Base-by-base conservation (phyloP, 2,113 vertebrate genomes). In the Panurus biarmicus region DNA sequence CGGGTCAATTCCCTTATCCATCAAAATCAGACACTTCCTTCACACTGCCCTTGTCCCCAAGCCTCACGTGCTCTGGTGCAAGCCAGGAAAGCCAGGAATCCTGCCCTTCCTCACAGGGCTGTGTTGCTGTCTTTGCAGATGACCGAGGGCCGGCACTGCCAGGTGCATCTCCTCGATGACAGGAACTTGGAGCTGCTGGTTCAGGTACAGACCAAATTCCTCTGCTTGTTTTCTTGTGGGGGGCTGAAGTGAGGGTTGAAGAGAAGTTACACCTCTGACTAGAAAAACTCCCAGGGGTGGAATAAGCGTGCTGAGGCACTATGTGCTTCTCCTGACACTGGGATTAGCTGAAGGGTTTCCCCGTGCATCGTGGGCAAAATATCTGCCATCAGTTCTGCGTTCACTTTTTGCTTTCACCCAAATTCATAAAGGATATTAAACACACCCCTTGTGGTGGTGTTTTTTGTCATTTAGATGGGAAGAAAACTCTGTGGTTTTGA, bases 111-210 rank as follows among this genome's bases (percentile, higher is more conserved):
- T 78, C 36, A 91, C 11, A 6, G 48, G 24, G 53, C 42, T 86
- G 16, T 89, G 25, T 95, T 75, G 88, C 69, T 97, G 87, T 95
- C 87, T 90, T 90, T 97, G 54, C 96, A 99, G 99, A 99, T 99
- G 99, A 98, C 99, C 40, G 99, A 99, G 96, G 99, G 99, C 83
- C 98, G 99, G 81, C 98, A 98, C 93, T 99, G 98, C 96, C 99
- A 98, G 97, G 98, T 99, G 78, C 98, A 98, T 91, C 98, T 99
- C 94, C 98, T 99, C 48, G 99, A 99, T 95, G 98, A 98, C 93
- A 98, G 99, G 93, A 98, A 98, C 91, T 97, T 99, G 98, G 99
- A 99, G 96, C 98, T 99, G 95, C 98, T 99, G 97, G 99, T 99
- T 94, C 99, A 99, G 99, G 99, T 99, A 98, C 11, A 53, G 78